phyloP scores from a whole-genome alignment of 2,113 vertebrate species.

The Tragelaphus scriptus region DNA sequence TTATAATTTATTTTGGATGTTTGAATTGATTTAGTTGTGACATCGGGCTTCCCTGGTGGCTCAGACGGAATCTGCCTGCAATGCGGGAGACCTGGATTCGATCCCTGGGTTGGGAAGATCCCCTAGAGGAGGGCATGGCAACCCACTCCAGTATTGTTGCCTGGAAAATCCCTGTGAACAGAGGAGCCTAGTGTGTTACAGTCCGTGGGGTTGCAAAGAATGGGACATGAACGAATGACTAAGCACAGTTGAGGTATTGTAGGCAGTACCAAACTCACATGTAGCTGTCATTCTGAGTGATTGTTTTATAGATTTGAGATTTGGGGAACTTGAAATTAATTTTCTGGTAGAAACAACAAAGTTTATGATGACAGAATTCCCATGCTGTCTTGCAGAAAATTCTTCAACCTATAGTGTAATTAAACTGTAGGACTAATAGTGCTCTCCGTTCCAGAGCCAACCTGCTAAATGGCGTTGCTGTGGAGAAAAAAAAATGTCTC shows the following conservation, averaged over 20 bases:
- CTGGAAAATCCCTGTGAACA: background rate
- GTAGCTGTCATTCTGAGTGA: background rate
- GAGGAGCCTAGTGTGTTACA: background rate
- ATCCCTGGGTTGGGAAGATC: background rate
- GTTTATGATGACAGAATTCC: background rate
- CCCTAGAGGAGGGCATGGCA: background rate
- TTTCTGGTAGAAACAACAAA: background rate
- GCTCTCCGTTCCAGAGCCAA: background rate
- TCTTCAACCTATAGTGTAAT: background rate
- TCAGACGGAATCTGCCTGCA: background rate
- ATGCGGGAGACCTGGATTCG: background rate
- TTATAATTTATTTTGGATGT: conserved; percentile 20
- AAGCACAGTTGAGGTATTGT: background rate
- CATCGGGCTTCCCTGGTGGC: background rate
- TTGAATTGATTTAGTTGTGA: background rate
- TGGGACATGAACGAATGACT: fast-evolving
- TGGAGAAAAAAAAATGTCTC: background rate
- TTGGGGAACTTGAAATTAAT: background rate
- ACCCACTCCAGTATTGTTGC: background rate
- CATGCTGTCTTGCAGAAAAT: background rate
- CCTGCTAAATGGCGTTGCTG: background rate
- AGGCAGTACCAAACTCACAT: background rate
- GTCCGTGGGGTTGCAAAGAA: background rate
- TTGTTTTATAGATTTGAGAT: background rate
- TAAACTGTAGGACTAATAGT: background rate